A percentile compares a stretch with the other conserved stretches of the same genome.
These are phyloP conservation scores for Montipora capricornis DNA, from an alignment of 64 coral and sea anemone species.

Conservation along the genomic window DNA sequence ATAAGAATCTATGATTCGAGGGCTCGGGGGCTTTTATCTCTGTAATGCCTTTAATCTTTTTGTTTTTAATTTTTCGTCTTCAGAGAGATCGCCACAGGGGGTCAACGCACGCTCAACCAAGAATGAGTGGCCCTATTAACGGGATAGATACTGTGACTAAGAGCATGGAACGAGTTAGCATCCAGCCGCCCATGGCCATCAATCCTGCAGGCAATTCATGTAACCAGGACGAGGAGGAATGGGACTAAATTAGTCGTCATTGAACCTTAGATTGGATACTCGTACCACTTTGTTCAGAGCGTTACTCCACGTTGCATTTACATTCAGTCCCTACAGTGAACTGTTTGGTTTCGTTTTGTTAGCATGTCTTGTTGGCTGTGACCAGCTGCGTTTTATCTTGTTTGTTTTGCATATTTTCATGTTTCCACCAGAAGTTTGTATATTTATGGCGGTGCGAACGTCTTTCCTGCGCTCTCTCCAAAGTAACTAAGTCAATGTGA, in stretches of 20 bases:
- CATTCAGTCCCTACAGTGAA: background rate
- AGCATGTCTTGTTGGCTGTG: background rate
- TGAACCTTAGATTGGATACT: background rate
- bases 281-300: background rate
- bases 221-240: background rate
- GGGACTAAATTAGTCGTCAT: background rate
- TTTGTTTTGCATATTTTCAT: background rate
- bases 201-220: background rate
- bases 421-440: too few species aligned
- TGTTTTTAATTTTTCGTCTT: background rate
- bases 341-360: background rate
- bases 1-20: too few species aligned
- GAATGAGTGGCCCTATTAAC: background rate
- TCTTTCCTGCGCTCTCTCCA: too few species aligned
- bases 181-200: background rate
- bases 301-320: background rate
- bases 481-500: too few species aligned
- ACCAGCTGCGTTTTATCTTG: background rate
- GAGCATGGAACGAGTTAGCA: background rate
- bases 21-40: background rate
- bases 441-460: too few species aligned
- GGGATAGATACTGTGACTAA: background rate
- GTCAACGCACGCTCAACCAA: background rate
- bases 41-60: background rate
- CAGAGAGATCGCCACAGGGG: slow-evolving; percentile 7